Percentiles rank a stretch among this genome's conserved stretches.
Conservation (phyloP, 2,113 vertebrate genomes). For the Halcyon senegalensis region DNA sequence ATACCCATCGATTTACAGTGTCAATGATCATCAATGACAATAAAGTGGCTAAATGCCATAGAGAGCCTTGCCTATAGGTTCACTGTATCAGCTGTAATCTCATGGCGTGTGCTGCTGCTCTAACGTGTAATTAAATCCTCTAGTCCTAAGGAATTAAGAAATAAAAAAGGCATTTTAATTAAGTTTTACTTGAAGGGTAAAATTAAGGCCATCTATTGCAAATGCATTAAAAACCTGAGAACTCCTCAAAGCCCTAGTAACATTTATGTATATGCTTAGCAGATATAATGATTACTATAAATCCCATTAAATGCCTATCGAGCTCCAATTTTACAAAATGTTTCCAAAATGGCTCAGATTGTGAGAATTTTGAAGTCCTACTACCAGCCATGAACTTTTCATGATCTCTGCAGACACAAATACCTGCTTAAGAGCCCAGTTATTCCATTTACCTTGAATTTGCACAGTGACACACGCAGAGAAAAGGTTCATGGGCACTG, state of each 20-base stretch:
- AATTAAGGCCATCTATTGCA: background rate
- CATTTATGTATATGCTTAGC: background rate
- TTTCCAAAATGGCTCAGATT: background rate
- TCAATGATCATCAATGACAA: background rate
- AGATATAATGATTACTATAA: background rate
- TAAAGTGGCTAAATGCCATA: background rate
- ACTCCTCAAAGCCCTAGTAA: background rate
- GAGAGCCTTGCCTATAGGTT: background rate
- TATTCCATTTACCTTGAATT: background rate
- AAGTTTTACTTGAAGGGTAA: background rate
- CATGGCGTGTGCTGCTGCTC: background rate
- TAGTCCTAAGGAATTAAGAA: background rate
- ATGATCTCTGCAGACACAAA: background rate
- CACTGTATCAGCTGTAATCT: rapidly evolving
- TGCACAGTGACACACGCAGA: background rate
- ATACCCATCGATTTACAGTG: background rate
- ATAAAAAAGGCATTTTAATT: background rate
- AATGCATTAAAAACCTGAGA: background rate
- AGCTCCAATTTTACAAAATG: background rate
- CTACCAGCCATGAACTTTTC: background rate
- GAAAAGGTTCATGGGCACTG: background rate
- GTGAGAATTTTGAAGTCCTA: background rate
- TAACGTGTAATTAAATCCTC: background rate
- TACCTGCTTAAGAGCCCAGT: background rate
- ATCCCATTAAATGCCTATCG: background rate